A percentile compares a stretch with the other conserved stretches of the same genome.
Conservation (phyloP, 1,140 invertebrate species). For the Protaetia brevitarsis region DNA sequence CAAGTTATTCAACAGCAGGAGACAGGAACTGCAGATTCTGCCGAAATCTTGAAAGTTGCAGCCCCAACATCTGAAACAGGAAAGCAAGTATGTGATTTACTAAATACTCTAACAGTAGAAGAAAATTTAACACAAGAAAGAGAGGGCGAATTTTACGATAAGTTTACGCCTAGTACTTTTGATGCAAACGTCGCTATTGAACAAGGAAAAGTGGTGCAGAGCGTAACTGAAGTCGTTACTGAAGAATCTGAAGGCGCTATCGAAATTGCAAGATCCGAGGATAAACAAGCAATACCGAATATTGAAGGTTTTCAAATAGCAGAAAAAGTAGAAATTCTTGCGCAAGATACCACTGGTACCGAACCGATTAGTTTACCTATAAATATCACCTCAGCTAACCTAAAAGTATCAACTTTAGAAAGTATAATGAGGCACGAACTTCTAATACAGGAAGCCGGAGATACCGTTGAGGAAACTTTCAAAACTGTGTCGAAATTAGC, state of each 20-base stretch:
- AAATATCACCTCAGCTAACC: constrained; percentile 31
- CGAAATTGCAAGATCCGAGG: constrained; percentile 31
- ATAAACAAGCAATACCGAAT: constrained; percentile 40
- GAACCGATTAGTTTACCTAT: constrained; percentile 34
- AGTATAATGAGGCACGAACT: constrained; percentile 38
- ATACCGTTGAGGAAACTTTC: constrained; percentile 25
- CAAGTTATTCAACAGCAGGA: constrained; percentile 40
- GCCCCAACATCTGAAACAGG: neutral
- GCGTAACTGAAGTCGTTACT: constrained; percentile 42
- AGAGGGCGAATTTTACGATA: constrained; percentile 44
- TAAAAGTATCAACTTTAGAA: constrained; percentile 39
- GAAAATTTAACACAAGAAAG: constrained; percentile 44
- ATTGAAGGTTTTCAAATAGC: constrained; percentile 41
- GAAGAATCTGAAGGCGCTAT: constrained; percentile 47
- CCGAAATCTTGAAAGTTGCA: neutral
- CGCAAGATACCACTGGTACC: constrained; percentile 32
- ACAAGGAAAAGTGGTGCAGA: constrained; percentile 46
- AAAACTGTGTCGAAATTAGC: constrained; percentile 38
- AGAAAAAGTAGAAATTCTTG: constrained; percentile 39
- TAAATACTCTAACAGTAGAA: constrained; percentile 27
- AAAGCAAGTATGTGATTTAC: constrained; percentile 2
- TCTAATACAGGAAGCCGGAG: constrained; percentile 48
- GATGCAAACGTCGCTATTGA: constrained; percentile 50
- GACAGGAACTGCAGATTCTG: constrained; percentile 26
- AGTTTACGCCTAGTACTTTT: constrained; percentile 44